Conservation (phyloP, 2,113 vertebrate genomes). For the Uria aalge region DNA sequence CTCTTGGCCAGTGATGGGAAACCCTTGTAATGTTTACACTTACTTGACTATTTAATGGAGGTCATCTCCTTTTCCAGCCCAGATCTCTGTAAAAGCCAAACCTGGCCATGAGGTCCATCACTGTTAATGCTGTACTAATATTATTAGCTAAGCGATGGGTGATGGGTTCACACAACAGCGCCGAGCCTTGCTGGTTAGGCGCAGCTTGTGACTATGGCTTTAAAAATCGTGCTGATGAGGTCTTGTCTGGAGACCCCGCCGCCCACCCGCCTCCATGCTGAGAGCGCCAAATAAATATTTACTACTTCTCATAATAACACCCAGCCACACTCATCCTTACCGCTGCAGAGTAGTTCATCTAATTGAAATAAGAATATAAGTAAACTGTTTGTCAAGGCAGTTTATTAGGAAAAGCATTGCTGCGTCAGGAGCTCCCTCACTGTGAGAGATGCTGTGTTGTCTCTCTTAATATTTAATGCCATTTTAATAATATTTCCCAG, state of each 20-base stretch:
- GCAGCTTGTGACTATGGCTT: not conserved
- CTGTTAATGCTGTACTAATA: not conserved
- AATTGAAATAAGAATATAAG: constrained; percentile 63
- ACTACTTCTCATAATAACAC: constrained; percentile 11
- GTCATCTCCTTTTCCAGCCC: not conserved
- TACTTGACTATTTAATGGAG: not conserved
- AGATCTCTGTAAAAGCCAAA: not conserved
- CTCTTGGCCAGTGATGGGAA: not conserved
- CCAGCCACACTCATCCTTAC: not conserved
- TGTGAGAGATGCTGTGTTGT: constrained; percentile 49
- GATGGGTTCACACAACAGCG: not conserved
- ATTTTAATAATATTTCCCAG: constrained; percentile 58
- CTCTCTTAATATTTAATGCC: constrained; percentile 60
- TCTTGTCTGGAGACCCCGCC: not conserved
- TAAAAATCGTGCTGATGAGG: not conserved
- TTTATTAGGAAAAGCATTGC: constrained; percentile 62
- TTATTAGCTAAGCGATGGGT: not conserved
- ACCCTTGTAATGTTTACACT: not conserved
- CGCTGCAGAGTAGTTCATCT: not conserved
- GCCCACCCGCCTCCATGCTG: not conserved
- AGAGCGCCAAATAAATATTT: constrained; percentile 42
- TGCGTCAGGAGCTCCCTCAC: constrained; percentile 58
- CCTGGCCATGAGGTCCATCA: not conserved
- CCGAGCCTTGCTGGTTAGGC: not conserved
- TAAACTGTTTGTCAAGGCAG: constrained; percentile 61